Base-by-base conservation (phyloP, 1,140 invertebrate genomes). In the Anastatus disparis region DNA sequence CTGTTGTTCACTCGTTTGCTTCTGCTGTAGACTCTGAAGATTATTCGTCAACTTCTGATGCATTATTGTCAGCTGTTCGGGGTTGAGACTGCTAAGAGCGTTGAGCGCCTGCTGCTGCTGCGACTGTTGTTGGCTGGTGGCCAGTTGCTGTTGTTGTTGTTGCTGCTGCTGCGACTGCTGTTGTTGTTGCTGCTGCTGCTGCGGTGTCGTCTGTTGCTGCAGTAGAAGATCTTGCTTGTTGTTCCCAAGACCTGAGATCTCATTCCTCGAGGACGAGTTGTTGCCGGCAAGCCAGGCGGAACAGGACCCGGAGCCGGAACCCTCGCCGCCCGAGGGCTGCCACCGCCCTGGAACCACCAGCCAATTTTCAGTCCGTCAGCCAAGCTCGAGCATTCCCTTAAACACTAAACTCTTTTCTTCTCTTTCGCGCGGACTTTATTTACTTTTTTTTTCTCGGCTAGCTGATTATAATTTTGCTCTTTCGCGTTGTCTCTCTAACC, bases 321-420 rank as follows among this genome's bases (percentile, higher is more conserved):
- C 82, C 67, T 85, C 83, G 78, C 83, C 85, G 76, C 79, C 84
- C 75, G 84, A 85, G 85, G 85, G 84, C 85, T 86, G 85, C 85
- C 84, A 85, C 78, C 84, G 84, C 84, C 84, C 84, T 85, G 85
- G 85, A 86, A 86, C 85, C 85, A 85, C 83, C 85, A 86, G 84
- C 84, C 85, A 86, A 86, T 85, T 84, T 86, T 72, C 70, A 72
- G 70, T 72, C 70, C 64, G n/a, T 67, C 70, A 84, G 85, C 82
- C 85, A 80, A 82, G 80, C 83, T 75, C 81, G 81, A 81, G 82
- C 78, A 77, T 79, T 84, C 74, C 82, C 82, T 85, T 84, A 86
- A 83, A 84, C 82, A 84, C 84, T 85, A 84, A 77, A 35, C 55
- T 62, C 48, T 35, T 56, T 46, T 42, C 22, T 38, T 31, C 40